Base-by-base conservation (phyloP, 2,797 vertebrate genomes). In the Hipposideros larvatus region DNA sequence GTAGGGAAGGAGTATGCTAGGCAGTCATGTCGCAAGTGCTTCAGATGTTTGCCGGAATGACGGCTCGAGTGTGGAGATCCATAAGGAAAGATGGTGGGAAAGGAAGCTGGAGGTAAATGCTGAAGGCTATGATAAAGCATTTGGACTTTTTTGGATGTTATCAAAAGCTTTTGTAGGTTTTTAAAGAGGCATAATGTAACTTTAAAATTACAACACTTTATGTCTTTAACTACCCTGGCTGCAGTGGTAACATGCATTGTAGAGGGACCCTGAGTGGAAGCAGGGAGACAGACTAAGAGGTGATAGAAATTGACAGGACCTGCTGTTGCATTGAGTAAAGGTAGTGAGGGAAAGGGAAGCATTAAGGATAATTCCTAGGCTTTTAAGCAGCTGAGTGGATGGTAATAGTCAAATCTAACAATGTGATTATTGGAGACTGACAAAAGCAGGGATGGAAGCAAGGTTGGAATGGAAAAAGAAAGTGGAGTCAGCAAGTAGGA, bases 391-490 rank as follows among this genome's bases (percentile, higher is more conserved):
- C 1, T 73, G 48, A 14, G 43, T 90, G 77, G 11, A 65, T 37
- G 24, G 7, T 68, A 26, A 55, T 78, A 34, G 66, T 82, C 46
- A 71, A 1, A 63, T 91, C 55, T 68, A 77, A 80, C 37, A 65
- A 9, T 8, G 26, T 65, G 16, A 34, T 53, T 11, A 0, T 24
- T 87, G 84, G 68, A 86, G 71, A 93, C 37, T 18, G 28, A 74
- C 37, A 68, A 59, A 85, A 91, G 55, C 14, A 41, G 55, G 24
- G 65, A 75, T n/a, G 46, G 37, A 89, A 68, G n/a, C 48, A 80
- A 88, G 34, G 74, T 61, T 78, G 57, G 28, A 55, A 41, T 85
- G 77, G 66, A 68, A 85, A 89, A 75, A 92, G 79, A 92, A 90
- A 43, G n/a, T 37, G 11, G 48, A 84, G 19, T 87, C 48, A 43